phyloP scores from a whole-genome alignment of 2,113 vertebrate species.

The Corvus hawaiiensis region DNA sequence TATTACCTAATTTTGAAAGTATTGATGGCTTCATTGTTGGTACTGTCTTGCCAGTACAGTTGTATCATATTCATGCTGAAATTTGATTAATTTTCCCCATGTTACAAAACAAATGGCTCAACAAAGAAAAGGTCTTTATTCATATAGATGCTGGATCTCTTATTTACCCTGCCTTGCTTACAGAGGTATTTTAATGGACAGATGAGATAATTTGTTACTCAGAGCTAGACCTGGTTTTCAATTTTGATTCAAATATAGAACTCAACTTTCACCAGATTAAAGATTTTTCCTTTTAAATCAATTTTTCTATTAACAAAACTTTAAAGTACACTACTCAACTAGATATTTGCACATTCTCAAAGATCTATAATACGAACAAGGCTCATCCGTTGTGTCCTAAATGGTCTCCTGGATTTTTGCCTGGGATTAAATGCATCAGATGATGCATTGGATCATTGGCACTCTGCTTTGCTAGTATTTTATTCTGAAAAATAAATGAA shows the following conservation, averaged over 20 bases:
- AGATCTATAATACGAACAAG: background rate
- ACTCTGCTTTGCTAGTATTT: background rate
- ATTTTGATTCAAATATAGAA: background rate
- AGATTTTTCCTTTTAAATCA: background rate
- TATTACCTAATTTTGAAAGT: background rate
- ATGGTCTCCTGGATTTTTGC: constrained; percentile 12
- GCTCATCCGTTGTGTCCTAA: background rate
- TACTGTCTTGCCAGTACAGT: background rate
- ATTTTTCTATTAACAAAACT: background rate
- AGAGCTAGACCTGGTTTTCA: background rate
- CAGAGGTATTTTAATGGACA: background rate
- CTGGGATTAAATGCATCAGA: background rate
- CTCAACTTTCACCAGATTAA: background rate
- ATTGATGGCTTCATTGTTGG: background rate
- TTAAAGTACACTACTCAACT: background rate
- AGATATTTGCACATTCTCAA: background rate
- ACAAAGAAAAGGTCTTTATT: background rate
- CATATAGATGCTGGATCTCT: background rate
- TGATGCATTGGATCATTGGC: background rate
- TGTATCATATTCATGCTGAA: background rate
- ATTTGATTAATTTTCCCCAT: background rate
- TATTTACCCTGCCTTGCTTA: background rate
- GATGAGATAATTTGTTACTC: background rate
- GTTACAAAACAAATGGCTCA: background rate
- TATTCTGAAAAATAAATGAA: constrained; percentile 8